Percentiles rank a stretch among this genome's conserved stretches.
phyloP scores from a whole-genome alignment of 2,888 invertebrate genomes.

The Andrena haemorrhoa region DNA sequence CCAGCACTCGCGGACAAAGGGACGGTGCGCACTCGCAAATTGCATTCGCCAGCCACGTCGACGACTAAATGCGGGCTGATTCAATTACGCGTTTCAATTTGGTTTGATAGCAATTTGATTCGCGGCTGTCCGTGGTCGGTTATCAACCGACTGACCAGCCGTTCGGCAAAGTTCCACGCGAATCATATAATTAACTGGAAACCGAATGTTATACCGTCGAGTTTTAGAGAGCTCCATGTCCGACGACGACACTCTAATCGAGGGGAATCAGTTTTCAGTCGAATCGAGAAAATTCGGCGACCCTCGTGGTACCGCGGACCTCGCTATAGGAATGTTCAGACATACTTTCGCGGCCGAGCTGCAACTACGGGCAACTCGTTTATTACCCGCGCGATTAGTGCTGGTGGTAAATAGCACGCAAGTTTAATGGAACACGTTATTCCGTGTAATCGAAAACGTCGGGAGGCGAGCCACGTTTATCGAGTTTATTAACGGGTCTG shows the following conservation, averaged over 20 bases:
- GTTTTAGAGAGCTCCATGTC: constrained; percentile 14
- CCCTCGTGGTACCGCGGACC: too few relatives aligned
- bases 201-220: background rate
- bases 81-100: constrained; percentile 29
- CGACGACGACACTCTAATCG: constrained; percentile 12
- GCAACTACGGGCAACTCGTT: too few relatives aligned
- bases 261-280: background rate
- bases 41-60: background rate
- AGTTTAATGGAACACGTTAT: constrained; percentile 37
- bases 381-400: too few relatives aligned
- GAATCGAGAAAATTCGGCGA: too few relatives aligned
- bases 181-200: constrained; percentile 27
- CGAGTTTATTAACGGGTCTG: constrained; percentile 42
- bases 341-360: too few relatives aligned
- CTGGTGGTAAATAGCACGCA: too few relatives aligned
- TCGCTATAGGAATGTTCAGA: too few relatives aligned
- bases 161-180: constrained; percentile 6
- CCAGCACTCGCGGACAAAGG: background rate
- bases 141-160: background rate
- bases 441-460: constrained; percentile 45
- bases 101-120: constrained; percentile 36
- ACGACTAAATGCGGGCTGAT: constrained; percentile 37
- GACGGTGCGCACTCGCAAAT: background rate
- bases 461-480: constrained; percentile 37
- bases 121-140: constrained; percentile 8